These are phyloP conservation scores for Nymphalis c-album DNA, from an alignment of 2,888 invertebrate species.

Conservation along the genomic window DNA sequence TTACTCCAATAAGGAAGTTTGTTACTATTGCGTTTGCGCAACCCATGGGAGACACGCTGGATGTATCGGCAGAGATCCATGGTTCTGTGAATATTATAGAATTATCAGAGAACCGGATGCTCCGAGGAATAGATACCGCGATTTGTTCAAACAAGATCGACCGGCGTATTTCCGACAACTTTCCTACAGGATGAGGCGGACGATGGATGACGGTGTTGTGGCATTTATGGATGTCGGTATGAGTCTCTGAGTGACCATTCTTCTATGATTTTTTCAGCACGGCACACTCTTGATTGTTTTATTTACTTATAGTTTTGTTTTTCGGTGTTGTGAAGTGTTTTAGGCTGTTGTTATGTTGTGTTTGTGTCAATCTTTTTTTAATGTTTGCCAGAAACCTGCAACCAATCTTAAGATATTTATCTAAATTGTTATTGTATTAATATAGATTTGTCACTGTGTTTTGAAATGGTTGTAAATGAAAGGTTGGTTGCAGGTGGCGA, in stretches of 20 bases:
- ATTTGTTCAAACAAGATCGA: constrained; percentile 57
- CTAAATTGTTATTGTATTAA: constrained; percentile 3
- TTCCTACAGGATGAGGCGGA: constrained; percentile 64
- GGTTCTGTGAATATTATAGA: constrained; percentile 63
- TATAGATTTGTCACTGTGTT: constrained; percentile 20
- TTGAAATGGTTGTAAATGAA: constrained; percentile 45
- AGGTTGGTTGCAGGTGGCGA: constrained; percentile 78
- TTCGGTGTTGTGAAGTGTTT: neutral
- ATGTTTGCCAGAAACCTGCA: constrained; percentile 24
- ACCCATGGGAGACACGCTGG: constrained; percentile 45
- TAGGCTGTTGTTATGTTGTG: neutral
- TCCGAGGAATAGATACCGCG: constrained; percentile 50
- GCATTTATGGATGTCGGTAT: constrained; percentile 62
- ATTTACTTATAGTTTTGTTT: neutral
- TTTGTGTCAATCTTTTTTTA: neutral
- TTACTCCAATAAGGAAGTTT: constrained; percentile 49
- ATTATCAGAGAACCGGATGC: constrained; percentile 44
- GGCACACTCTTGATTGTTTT: neutral
- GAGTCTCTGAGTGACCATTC: constrained; percentile 1
- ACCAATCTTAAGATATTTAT: constrained; percentile 21
- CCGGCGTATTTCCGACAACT: constrained; percentile 62
- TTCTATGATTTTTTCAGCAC: neutral
- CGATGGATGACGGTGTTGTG: constrained; percentile 64
- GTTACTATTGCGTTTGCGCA: constrained; percentile 65
- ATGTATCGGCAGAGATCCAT: constrained; percentile 55